Conservation (phyloP, 2,797 vertebrate species). For the Lepilemur ruficaudatus region DNA sequence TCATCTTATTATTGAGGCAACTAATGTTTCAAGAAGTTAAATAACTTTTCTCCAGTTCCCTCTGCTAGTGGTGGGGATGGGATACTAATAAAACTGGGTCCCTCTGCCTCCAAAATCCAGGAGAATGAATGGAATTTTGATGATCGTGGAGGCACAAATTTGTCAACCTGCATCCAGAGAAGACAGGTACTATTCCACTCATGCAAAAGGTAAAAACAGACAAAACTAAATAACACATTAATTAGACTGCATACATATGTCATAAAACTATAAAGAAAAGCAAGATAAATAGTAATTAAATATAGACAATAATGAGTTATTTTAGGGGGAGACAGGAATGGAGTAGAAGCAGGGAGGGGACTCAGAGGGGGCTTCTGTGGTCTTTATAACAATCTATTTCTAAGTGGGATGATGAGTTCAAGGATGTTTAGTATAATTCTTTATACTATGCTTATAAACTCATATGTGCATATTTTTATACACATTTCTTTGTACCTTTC, state of each 20-base stretch:
- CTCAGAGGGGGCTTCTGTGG: neutral
- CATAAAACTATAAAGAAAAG: neutral
- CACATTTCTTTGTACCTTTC: neutral
- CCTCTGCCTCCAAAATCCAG: neutral
- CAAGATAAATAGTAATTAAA: neutral
- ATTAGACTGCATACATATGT: neutral
- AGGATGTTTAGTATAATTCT: neutral
- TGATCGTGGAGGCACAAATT: neutral
- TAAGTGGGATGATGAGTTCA: neutral
- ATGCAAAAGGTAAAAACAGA: neutral
- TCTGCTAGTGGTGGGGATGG: neutral
- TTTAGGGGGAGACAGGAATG: neutral
- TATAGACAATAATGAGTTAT: neutral
- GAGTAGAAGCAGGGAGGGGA: neutral
- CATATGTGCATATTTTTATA: neutral
- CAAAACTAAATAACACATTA: neutral
- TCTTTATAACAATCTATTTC: neutral
- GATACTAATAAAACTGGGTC: neutral
- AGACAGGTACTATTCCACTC: neutral
- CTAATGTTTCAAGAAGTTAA: neutral
- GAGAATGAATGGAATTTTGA: conserved; percentile 18
- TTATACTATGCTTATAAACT: neutral
- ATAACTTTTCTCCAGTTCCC: neutral
- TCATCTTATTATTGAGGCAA: neutral
- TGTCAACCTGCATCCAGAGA: neutral